Evolutionary conservation across 2,888 invertebrate genomes (phyloP), one percentile per base, ranked within the genome.

Genomic region (Ormyrus rosae): DNA sequence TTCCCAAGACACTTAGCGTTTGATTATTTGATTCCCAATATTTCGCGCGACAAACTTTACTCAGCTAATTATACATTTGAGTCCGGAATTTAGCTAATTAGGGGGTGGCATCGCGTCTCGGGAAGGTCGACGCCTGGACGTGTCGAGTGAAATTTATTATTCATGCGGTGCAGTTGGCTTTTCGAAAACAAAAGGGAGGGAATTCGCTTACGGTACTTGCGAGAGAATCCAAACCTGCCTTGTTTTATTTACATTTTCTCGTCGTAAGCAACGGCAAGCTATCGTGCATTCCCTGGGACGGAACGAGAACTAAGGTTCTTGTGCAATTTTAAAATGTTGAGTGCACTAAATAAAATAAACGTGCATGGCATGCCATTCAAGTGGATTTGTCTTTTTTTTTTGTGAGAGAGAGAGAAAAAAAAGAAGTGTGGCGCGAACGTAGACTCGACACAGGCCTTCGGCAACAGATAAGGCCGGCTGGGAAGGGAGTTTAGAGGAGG

Each of bases 61-160:
- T 34, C 67, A 13, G 72, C 65, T 67, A 68, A 67, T 67, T 67
- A n/a, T 65, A 65, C 65, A 64, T 72, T 68, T 6, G 51, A 72
- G 61, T 68, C 68, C 10, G 55, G 67, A 67, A 78, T 78, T 68
- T 65, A 50, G 45, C 58, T 71, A 60, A 78, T 78, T 78, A 65
- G 13, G 45, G 11, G 64, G 65, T 71, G 55, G 48, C 55, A 46
- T 61, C 19, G 19, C 19, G 11, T 68, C 61, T 68, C 51, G 55
- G 68, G 53, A 51, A 51, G 48, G 61, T 9, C n/a, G 34, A 51
- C 19, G 19, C 19, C 19, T 19, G 19, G 19, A 19, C 13, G 11
- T 11, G 53, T 11, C 11, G 46, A 6, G 6, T 11, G 11, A 11
- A 34, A 45, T 53, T 68, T 19, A 55, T 7, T n/a, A 8, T 68